Evolutionary conservation across 2,113 vertebrate species (phyloP).

Genomic region (Pomatostomus ruficeps): DNA sequence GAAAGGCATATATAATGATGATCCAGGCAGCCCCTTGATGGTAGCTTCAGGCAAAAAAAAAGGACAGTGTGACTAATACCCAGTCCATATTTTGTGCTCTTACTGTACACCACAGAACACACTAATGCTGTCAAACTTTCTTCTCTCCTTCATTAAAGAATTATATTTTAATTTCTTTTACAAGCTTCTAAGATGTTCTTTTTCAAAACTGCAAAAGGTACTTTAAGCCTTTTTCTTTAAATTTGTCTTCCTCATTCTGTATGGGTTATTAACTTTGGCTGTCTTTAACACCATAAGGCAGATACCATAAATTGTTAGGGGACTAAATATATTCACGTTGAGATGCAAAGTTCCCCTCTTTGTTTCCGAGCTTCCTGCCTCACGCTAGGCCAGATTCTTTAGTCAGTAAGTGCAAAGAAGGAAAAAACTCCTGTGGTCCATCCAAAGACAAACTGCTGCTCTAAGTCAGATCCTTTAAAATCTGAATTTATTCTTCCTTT

Average conservation of each 20-base stretch:
- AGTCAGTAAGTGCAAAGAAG: background rate
- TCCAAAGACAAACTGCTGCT: background rate
- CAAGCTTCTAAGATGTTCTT: background rate
- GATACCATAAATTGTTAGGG: background rate
- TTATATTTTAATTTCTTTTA: background rate
- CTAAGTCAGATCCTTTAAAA: background rate
- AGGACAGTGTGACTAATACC: background rate
- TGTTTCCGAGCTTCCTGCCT: background rate
- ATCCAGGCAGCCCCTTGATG: background rate
- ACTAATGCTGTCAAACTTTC: background rate
- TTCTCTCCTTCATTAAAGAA: background rate
- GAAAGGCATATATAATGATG: background rate
- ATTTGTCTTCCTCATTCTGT: background rate
- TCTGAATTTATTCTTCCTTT: background rate
- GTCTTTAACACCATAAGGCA: background rate
- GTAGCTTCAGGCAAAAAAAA: background rate
- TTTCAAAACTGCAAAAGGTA: background rate
- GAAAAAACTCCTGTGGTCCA: background rate
- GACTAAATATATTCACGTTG: background rate
- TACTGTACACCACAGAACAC: background rate
- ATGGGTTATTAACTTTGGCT: background rate
- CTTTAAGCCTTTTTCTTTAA: background rate
- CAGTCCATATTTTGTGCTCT: background rate
- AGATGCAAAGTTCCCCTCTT: background rate
- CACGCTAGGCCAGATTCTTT: background rate